These are phyloP conservation scores for Lineus longissimus DNA, from an alignment of 1,140 invertebrate species.

Conservation along the genomic window DNA sequence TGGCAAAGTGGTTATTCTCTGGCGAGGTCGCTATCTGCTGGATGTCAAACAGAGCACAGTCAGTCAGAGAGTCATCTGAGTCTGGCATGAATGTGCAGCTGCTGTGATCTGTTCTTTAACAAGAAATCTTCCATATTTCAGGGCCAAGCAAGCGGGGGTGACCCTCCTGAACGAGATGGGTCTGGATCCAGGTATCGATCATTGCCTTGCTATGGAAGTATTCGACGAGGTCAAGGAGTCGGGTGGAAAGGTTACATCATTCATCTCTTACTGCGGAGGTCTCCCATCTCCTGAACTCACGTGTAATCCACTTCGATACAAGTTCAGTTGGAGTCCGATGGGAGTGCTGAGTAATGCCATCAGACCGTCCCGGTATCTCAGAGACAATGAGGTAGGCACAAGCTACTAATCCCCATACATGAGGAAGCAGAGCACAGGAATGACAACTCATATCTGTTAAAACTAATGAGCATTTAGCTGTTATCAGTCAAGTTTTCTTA, in stretches of 20 bases:
- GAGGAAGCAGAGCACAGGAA: too few relatives aligned
- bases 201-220: constrained; percentile 93
- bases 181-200: constrained; percentile 96
- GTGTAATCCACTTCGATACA: constrained; percentile 85
- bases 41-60: too few relatives aligned
- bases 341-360: constrained; percentile 87
- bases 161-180: constrained; percentile 95
- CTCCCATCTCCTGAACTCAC: constrained; percentile 93
- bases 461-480: too few relatives aligned
- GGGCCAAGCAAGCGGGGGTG: constrained; percentile 77
- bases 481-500: too few relatives aligned
- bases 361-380: constrained; percentile 80
- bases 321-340: constrained; percentile 93
- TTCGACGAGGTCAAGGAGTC: constrained; percentile 83
- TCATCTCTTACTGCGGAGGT: constrained; percentile 95
- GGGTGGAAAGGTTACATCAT: constrained; percentile 59
- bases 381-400: constrained; percentile 69
- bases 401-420: too few relatives aligned
- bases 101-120: too few relatives aligned
- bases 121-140: too few relatives aligned
- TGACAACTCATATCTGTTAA: too few relatives aligned
- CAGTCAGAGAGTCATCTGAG: too few relatives aligned
- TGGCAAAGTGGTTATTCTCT: too few relatives aligned
- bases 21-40: too few relatives aligned
- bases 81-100: too few relatives aligned